Base-by-base conservation (phyloP, 2,797 vertebrate species). In the Ctenopoma kingsleyae region DNA sequence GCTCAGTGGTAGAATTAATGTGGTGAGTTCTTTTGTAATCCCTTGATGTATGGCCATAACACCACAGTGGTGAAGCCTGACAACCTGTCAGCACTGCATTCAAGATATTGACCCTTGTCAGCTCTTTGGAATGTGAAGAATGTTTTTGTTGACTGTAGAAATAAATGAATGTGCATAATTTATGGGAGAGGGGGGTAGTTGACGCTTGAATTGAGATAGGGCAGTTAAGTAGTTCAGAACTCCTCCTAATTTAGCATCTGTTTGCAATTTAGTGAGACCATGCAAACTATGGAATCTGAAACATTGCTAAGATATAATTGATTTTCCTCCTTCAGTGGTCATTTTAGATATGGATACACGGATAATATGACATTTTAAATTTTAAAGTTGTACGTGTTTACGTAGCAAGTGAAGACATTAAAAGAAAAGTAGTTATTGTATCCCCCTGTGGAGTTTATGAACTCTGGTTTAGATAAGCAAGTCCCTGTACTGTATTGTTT, bases 101-200 rank as follows among this genome's bases (percentile, higher is more conserved):
- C 19, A 48, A 71, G 63, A 48, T 40, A 59, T 82, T 80, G 74
- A 71, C 84, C 72, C 69, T 71, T 66, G 63, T 84, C 74, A 81
- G 57, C 62, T 23, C 60, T 77, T 43, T 76, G 90, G 93, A 89
- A 93, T 92, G 80, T 76, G 13, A 75, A 66, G 88, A 91, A 92
- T 94, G 90, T 87, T 89, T 91, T 90, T 88, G 74, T 87, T 90
- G 51, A 67, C 75, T 57, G 55, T 48, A 66, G 67, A 54, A 91
- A 80, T 70, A 55, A 38, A 77, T 59, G 27, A 78, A 67, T 69
- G 63, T 58, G 43, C 47, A 67, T 77, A n/a, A 68, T 76, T 71
- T 55, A 51, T 71, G 49, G 7, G 62, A 70, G 61, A 57, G 30
- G 65, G 30, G 65, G 9, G 35, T 47, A n/a, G 51, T 46, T 65